These are phyloP conservation scores for Brachylomia viminalis DNA, from an alignment of 2,888 invertebrate species.

Conservation along the genomic window DNA sequence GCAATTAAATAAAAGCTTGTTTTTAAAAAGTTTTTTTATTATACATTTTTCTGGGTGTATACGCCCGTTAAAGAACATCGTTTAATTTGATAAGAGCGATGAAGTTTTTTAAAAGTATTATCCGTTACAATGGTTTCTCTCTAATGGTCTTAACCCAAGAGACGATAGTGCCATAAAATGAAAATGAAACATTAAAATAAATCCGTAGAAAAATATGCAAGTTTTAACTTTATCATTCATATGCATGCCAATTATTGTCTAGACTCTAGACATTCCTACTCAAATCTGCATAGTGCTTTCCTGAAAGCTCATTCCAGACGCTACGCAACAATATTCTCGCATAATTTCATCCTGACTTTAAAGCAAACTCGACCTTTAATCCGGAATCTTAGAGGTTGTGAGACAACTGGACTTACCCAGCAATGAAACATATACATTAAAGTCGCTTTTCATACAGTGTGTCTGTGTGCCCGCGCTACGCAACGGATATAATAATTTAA, in stretches of 20 bases:
- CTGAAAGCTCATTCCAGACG: neutral
- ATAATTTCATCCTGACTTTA: neutral
- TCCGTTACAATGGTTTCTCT: neutral
- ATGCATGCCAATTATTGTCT: neutral
- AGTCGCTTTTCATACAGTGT: no score
- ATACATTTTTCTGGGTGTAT: no score
- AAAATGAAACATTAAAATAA: neutral
- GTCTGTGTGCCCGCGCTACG: no score
- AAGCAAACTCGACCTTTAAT: neutral
- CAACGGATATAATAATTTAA: no score
- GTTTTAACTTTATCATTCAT: neutral
- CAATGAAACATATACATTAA: no score
- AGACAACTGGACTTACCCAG: neutral
- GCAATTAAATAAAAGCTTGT: no score
- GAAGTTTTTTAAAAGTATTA: neutral
- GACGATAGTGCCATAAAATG: neutral
- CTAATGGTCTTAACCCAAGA: neutral
- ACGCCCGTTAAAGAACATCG: no score
- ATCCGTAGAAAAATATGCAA: neutral
- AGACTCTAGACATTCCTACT: neutral
- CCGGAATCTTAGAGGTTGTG: no score
- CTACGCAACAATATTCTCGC: neutral
- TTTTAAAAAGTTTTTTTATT: no score
- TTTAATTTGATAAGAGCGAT: no score
- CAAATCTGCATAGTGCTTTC: conserved; percentile 4